These are phyloP conservation scores for Oxygymnocypris stewartii DNA, from an alignment of 2,113 vertebrate genomes.

Conservation along the genomic window DNA sequence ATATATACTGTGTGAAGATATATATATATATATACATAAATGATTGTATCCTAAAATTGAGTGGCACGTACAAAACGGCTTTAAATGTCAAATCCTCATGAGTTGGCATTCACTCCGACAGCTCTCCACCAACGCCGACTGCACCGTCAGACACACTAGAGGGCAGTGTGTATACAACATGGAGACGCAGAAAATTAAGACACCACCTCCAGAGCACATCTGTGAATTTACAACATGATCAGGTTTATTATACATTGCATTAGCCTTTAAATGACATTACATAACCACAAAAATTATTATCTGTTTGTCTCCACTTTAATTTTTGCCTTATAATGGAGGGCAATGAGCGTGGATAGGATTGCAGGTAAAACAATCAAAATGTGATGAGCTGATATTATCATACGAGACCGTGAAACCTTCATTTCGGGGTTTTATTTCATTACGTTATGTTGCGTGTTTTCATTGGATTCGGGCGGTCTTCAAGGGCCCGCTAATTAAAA, in stretches of 20 bases:
- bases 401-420: slow-evolving; percentile 35
- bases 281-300: slow-evolving; percentile 41
- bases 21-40: too few relatives aligned
- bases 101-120: not conserved
- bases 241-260: slow-evolving; percentile 53
- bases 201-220: slow-evolving; percentile 31
- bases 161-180: slow-evolving; percentile 55
- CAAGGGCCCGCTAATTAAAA: slow-evolving; percentile 54
- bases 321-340: slow-evolving; percentile 15
- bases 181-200: not conserved
- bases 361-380: slow-evolving; percentile 50
- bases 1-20: too few relatives aligned
- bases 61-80: not conserved
- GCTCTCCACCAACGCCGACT: not conserved
- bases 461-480: slow-evolving; percentile 45
- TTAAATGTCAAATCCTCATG: slow-evolving; percentile 19
- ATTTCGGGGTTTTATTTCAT: slow-evolving; percentile 52
- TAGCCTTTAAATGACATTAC: slow-evolving; percentile 54
- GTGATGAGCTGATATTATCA: slow-evolving; percentile 48
- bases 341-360: slow-evolving; percentile 16
- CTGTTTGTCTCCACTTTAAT: slow-evolving; percentile 10
- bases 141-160: slow-evolving; percentile 53
- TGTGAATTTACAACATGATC: slow-evolving; percentile 39
- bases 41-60: not conserved
- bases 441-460: slow-evolving; percentile 3